Conservation (phyloP, 2,113 vertebrate genomes). For the Gasterosteus nipponicus region DNA sequence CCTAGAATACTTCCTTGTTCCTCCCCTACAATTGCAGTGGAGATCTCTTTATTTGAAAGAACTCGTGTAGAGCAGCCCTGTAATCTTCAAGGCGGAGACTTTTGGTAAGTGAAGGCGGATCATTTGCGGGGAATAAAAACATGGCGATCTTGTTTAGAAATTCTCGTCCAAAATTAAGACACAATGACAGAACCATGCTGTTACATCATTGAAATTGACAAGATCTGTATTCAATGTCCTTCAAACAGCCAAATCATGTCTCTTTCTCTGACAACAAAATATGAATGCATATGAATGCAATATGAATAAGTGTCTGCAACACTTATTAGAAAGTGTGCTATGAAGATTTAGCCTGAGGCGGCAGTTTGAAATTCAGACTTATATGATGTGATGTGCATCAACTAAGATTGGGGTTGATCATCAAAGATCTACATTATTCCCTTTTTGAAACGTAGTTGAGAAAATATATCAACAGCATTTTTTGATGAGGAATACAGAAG, state of each 20-base stretch:
- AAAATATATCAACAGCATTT: neutral
- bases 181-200: neutral
- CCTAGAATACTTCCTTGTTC: neutral
- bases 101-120: neutral
- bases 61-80: neutral
- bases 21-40: neutral
- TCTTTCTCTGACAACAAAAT: conserved; percentile 22
- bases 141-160: neutral
- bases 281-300: conserved; percentile 33
- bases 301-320: conserved; percentile 32
- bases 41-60: neutral
- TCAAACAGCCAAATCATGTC: conserved; percentile 4
- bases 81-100: neutral
- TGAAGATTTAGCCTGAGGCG: conserved; percentile 54
- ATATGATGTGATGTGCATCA: conserved; percentile 39
- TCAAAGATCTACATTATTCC: neutral
- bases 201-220: conserved; percentile 9
- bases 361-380: conserved; percentile 51
- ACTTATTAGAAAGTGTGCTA: conserved; percentile 21
- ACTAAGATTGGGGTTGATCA: conserved; percentile 1
- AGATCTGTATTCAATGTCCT: conserved; percentile 1
- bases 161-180: conserved; percentile 15
- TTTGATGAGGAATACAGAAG: neutral
- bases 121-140: conserved; percentile 7
- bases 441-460: neutral